Base-by-base conservation (phyloP, 2,888 invertebrate species). In the Agonopterix heracliana region DNA sequence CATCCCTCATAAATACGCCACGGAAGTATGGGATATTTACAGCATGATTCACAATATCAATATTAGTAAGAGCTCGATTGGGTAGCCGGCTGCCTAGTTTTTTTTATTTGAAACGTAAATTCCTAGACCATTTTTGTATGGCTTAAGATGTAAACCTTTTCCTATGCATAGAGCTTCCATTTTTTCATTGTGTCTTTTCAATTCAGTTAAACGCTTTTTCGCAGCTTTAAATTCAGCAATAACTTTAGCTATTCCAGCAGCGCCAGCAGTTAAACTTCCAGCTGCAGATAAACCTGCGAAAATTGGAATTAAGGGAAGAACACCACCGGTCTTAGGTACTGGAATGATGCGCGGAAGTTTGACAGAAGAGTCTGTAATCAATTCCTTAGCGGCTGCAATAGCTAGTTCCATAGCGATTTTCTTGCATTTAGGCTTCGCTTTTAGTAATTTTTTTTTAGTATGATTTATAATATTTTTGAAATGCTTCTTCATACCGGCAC, bases 101-200 rank as follows among this genome's bases (percentile, higher is more conserved):
- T 62, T 61, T 57, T 26, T 14, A 42, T 14, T 34, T n/a, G 12
- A 3, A 2, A 51, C 3, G 45, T 36, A 53, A 34, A 55, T 41
- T 34, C 50, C 54, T 9, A 13, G 10, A 10, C 57, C 57, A 14
- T 53, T 46, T 46, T 54, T 65, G 47, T 70, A 63, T 45, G 67
- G 65, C 54, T 66, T 66, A 4, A 74, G 49, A 55, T 55, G 63
- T 26, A 73, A 41, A 9, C 72, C 72, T 55, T 67, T 70, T 3
- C 74, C 72, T 17, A 72, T 47, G 26, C 66, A 70, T 41, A 73
- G 68, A 44, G 66, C 56, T 62, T 79, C 77, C 71, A 77, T 74
- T 56, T 50, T 40, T 71, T 54, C 52, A 38, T 49, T 49, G 42
- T 52, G 46, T 34, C 47, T 34, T 35, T 46, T 34, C 36, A 40